These are phyloP conservation scores for Pholis gunnellus DNA, from an alignment of 2,113 vertebrate genomes.

Conservation along the genomic window DNA sequence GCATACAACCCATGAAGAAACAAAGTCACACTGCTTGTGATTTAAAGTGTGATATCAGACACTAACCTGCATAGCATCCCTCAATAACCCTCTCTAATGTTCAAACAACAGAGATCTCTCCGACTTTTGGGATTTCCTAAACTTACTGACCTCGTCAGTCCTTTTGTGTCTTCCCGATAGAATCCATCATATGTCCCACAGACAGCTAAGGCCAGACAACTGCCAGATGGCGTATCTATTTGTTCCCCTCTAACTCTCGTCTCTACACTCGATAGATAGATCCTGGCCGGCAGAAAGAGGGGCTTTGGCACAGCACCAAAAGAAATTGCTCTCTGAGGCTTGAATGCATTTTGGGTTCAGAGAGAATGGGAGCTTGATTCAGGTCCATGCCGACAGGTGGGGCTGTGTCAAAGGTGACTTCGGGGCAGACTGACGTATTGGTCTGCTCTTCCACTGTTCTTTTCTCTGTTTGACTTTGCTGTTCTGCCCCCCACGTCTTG, in stretches of 20 bases:
- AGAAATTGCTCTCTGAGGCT: slow-evolving; percentile 37
- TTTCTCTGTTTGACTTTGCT: slow-evolving; percentile 28
- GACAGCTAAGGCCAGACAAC: slow-evolving; percentile 74
- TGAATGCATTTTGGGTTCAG: slow-evolving; percentile 37
- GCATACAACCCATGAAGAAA: not conserved
- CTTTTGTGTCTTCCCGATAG: slow-evolving; percentile 65
- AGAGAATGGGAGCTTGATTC: slow-evolving; percentile 38
- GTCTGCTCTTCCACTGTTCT: slow-evolving; percentile 35
- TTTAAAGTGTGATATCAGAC: slow-evolving; percentile 36
- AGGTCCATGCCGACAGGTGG: slow-evolving; percentile 59
- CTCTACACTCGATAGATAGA: slow-evolving; percentile 59
- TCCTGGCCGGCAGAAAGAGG: slow-evolving; percentile 33
- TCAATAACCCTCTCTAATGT: slow-evolving; percentile 26
- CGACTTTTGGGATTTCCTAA: slow-evolving; percentile 75
- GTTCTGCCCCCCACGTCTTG: slow-evolving; percentile 2
- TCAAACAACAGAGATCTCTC: slow-evolving; percentile 45
- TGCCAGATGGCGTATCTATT: slow-evolving; percentile 78
- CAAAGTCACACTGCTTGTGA: not conserved
- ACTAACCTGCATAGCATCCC: slow-evolving; percentile 18
- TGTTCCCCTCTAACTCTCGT: slow-evolving; percentile 66
- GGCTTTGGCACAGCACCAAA: slow-evolving; percentile 43
- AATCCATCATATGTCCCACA: slow-evolving; percentile 76
- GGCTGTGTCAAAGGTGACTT: slow-evolving; percentile 65
- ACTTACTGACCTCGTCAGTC: slow-evolving; percentile 66
- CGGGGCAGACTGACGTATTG: slow-evolving; percentile 53